Evolutionary conservation across 1,140 invertebrate species (phyloP), one percentile per base, ranked within the genome.

Genomic region (Drosophila tsacasi): DNA sequence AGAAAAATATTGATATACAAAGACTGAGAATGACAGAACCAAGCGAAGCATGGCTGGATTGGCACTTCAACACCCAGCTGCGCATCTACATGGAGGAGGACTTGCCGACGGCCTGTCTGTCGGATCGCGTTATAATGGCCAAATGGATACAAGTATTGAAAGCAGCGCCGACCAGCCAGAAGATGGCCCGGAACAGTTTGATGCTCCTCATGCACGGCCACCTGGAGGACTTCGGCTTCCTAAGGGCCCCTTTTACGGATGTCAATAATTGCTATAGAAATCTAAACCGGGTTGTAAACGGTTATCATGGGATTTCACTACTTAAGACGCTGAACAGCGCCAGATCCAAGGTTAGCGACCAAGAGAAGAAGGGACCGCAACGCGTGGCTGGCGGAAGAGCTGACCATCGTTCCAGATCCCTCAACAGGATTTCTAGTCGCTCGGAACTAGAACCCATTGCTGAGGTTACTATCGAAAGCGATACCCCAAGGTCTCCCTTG

Each of bases 161-260:
- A 6, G 23, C 6, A 2, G 61, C 66, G 0, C 69, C 84, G 0
- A 47, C 25, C 9, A 10, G 19, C 17, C 65, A 87, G n/a, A 87
- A 87, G 47, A 17, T 81, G 25, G 81, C 84, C 10, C 46, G 84
- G 0, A 87, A 90, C 17, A 40, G 77, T 3, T 27, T 87, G 7
- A 63, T 81, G 65, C 49, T 89, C 0, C 52, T 89, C 0, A 72
- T 90, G 57, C 74, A 71, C 15, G 78, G 58, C 2, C 84, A 89
- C 39, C 10, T 89, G 4, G 68, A 61, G 32, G 85, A 87, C 9
- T 62, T 81, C 10, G 74, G 85, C 1, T 58, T 37, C 2, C 39
- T 87, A 1, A 47, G 64, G 49, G 27, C 35, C 6, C 84, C 84
- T 2, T 89, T 89, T 15, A 79, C 85, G 0, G 81, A 89, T 61